These are phyloP conservation scores for Caenorhabditis inopinata DNA, from an alignment of 1,140 invertebrate genomes.

Conservation along the genomic window DNA sequence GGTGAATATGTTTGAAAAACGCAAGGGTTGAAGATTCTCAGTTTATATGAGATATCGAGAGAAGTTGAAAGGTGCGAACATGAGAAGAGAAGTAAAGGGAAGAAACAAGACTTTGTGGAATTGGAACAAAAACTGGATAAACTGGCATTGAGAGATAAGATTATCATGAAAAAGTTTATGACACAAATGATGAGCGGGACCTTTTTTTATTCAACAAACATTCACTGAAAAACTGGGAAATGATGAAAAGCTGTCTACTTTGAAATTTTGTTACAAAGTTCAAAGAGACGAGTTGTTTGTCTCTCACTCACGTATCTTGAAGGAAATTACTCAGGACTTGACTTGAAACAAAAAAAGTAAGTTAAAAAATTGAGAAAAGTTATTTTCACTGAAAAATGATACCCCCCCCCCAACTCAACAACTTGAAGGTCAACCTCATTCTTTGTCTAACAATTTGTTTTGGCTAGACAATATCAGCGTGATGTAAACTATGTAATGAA, in stretches of 20 bases:
- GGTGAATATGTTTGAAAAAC: background rate
- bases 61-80: background rate
- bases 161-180: background rate
- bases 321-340: background rate
- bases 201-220: too few relatives aligned
- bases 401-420: too few relatives aligned
- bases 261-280: constrained; percentile 11
- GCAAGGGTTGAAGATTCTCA: too few relatives aligned
- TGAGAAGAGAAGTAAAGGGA: background rate
- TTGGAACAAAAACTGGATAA: background rate
- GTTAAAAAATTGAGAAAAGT: background rate
- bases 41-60: too few relatives aligned
- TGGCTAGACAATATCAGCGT: background rate
- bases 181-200: background rate
- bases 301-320: background rate
- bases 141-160: background rate
- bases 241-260: background rate
- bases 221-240: too few relatives aligned
- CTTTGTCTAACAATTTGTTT: background rate
- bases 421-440: background rate
- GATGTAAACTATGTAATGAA: constrained; percentile 5
- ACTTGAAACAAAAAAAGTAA: background rate
- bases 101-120: background rate
- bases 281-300: background rate
- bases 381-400: too few relatives aligned